phyloP scores from a whole-genome alignment of 2,113 vertebrate species.

The human region GRCh38 chr3:145626501-145627000 shows the following conservation, averaged over 20 bases:
- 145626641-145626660: slow-evolving; percentile 49
- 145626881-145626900: neutral
- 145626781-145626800: neutral
- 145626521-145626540: neutral
- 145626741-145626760: neutral
- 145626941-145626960: neutral
- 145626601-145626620: slow-evolving; percentile 16
- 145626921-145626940: neutral
- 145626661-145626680: slow-evolving; percentile 50
- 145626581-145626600: neutral
- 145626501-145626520: neutral
- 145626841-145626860: neutral
- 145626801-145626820: neutral
- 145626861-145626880: neutral
- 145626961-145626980: neutral
- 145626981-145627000: neutral
- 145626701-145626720: neutral
- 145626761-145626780: neutral
- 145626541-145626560: neutral
- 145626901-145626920: neutral
- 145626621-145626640: slow-evolving; percentile 57
- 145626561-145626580: neutral
- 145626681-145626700: slow-evolving; percentile 52
- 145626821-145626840: neutral
- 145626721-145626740: neutral